Conservation (phyloP, 2,113 vertebrate genomes). For the Cavia porcellus region DNA sequence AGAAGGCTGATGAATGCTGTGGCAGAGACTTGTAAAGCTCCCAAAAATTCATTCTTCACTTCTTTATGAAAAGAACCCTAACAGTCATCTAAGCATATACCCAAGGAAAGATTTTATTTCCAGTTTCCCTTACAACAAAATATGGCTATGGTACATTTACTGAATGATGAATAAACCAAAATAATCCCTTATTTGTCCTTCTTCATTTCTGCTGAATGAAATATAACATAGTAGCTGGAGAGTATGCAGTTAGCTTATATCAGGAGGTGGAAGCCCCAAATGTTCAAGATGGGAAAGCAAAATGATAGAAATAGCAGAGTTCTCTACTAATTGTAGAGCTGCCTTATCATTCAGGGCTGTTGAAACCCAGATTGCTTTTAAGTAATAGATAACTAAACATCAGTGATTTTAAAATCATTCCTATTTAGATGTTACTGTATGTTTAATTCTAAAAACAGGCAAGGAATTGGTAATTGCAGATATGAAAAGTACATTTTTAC, state of each 20-base stretch:
- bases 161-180: background rate
- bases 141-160: background rate
- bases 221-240: background rate
- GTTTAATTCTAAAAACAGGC: slow-evolving; percentile 48
- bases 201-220: background rate
- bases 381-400: slow-evolving; percentile 8
- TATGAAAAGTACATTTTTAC: slow-evolving; percentile 29
- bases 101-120: background rate
- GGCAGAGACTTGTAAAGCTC: background rate
- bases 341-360: background rate
- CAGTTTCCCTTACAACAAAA: background rate
- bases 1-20: background rate
- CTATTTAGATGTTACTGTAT: slow-evolving; percentile 33
- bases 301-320: background rate
- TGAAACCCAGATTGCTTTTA: slow-evolving; percentile 38
- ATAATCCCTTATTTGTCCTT: background rate
- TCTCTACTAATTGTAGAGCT: background rate
- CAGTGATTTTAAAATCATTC: slow-evolving; percentile 38
- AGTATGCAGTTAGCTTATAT: background rate
- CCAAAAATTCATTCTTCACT: background rate
- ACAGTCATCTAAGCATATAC: background rate
- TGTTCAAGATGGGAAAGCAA: background rate
- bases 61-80: background rate
- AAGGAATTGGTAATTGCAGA: slow-evolving; percentile 31
- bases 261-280: background rate